phyloP scores from a whole-genome alignment of 2,113 vertebrate species.

The Microtus richardsoni region DNA sequence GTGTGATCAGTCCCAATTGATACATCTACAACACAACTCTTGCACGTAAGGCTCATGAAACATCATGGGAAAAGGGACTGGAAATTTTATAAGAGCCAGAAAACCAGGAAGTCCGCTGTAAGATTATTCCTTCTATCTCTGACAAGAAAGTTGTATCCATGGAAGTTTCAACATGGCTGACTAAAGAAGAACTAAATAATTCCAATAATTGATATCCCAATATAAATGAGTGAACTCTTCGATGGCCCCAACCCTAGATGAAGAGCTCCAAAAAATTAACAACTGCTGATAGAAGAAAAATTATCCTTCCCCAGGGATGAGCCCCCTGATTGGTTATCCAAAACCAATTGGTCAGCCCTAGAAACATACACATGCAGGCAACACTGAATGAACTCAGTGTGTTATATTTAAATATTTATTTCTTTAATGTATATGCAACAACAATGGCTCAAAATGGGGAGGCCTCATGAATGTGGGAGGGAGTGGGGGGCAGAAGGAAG shows the following conservation, averaged over 20 bases:
- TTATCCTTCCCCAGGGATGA: not conserved
- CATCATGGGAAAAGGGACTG: not conserved
- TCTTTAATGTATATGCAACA: not conserved
- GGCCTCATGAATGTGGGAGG: not conserved
- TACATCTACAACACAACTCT: not conserved
- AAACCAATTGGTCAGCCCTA: not conserved
- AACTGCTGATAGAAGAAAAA: not conserved
- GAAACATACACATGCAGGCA: not conserved
- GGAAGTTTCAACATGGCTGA: not conserved
- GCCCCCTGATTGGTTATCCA: not conserved
- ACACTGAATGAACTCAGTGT: not conserved
- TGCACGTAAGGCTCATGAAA: not conserved
- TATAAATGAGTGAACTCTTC: not conserved
- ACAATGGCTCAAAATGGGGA: not conserved
- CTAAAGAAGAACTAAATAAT: not conserved
- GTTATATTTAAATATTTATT: not conserved
- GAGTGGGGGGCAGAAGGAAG: not conserved
- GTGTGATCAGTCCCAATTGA: not conserved
- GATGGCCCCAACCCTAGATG: not conserved
- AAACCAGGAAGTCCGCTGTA: not conserved
- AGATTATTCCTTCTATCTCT: not conserved
- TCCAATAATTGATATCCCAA: not conserved
- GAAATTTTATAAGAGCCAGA: not conserved
- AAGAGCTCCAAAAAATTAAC: not conserved
- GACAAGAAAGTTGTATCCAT: not conserved